These are phyloP conservation scores for Harpalus rufipes DNA, from an alignment of 2,888 invertebrate genomes.

Conservation along the genomic window DNA sequence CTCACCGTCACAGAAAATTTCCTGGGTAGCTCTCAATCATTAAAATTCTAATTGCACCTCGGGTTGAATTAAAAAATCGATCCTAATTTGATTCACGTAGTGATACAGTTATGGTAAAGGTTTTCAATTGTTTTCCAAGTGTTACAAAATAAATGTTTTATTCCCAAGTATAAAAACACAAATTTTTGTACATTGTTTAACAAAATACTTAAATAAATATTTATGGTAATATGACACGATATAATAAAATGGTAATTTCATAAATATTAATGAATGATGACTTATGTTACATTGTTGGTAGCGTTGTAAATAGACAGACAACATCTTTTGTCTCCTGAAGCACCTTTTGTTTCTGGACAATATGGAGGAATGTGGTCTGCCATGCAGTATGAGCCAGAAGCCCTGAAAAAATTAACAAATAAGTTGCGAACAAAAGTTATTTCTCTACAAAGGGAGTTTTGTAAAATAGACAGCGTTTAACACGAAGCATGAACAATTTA, in stretches of 20 bases:
- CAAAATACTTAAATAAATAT: conserved; percentile 7
- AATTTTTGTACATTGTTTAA: conserved; percentile 3
- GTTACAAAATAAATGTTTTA: conserved; percentile 14
- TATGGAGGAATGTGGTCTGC: conserved; percentile 84
- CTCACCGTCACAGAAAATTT: conserved; percentile 7
- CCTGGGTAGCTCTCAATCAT: conserved; percentile 2
- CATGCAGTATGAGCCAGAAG: conserved; percentile 85
- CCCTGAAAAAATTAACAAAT: conserved; percentile 76
- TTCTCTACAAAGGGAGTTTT: no score
- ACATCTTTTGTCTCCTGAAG: conserved; percentile 83
- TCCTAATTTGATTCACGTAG: conserved; percentile 50
- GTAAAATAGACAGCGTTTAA: no score
- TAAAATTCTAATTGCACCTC: conserved; percentile 42
- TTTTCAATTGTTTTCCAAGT: conserved; percentile 29
- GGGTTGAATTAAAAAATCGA: conserved; percentile 31
- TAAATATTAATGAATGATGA: conserved; percentile 15
- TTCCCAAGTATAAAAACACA: conserved; percentile 21
- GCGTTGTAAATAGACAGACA: conserved; percentile 77
- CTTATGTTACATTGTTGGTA: conserved; percentile 32
- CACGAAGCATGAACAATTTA: background rate
- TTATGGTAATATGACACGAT: conserved; percentile 19
- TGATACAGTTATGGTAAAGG: conserved; percentile 33
- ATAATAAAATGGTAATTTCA: background rate
- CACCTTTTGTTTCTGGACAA: conserved; percentile 81
- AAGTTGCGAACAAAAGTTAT: background rate